Base-by-base conservation (phyloP, 2,888 invertebrate genomes). In the Pachliopta kotzebuea region DNA sequence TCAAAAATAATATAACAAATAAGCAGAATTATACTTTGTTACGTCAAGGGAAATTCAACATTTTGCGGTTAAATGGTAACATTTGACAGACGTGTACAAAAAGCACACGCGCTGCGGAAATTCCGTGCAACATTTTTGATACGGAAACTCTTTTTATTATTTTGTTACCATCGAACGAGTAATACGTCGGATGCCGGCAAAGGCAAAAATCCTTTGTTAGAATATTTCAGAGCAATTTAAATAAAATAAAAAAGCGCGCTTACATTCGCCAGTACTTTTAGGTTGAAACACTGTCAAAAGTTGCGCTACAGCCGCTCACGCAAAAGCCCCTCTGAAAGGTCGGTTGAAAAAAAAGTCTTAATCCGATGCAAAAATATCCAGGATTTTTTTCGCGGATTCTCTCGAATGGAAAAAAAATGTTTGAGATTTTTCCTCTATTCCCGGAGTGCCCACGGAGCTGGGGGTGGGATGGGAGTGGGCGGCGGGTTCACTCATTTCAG, bases 381-480 rank as follows among this genome's bases (percentile, higher is more conserved):
- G 64, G 60, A 42, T 62, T 56, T 59, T 55, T 61, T 50, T 57
- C 50, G 42, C 45, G 58, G 56, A 65, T 52, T 63, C 63, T 60
- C 58, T 65, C 49, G 45, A 57, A 67, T 56, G 57, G 60, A 23
- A 45, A 31, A 67, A 65, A 67, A 63, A 60, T 55, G 60, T 49
- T 42, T 50, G 60, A 26, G 60, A 54, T 62, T 65, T 66, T 64
- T 53, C 57, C 60, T 67, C 62, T 62, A 60, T 62, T 69, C 67
- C 64, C 69, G 53, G 62, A 49, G 66, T 58, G 67, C 50, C 60
- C 60, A 21, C 53, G 59, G 63, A 64, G 50, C 20, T 58, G 54
- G 49, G 24, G 9, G 55, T 9, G 53, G 63, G 54, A 58, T 62
- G 63, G 60, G 68, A 62, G 67, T 59, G 54, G 60, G 61, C 49